Conservation (phyloP, 37 sponge, comb jelly and placozoan species). For the Lycopodina hypogea region DNA sequence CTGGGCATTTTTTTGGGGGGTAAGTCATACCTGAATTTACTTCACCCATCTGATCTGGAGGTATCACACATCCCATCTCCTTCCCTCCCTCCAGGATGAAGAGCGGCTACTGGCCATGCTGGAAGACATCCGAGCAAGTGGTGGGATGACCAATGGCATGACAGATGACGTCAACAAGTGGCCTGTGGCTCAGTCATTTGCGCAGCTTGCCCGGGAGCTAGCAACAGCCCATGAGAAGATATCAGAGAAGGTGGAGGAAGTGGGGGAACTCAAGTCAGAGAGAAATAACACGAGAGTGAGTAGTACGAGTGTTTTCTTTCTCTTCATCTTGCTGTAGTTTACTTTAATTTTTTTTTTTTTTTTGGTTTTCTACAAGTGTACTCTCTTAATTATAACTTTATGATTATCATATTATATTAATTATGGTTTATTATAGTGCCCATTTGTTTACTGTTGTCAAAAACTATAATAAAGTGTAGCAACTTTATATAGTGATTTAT, state of each 20-base stretch:
- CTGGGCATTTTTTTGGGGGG: too few species aligned
- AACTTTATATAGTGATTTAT: too few species aligned
- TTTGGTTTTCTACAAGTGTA: too few species aligned
- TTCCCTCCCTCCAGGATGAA: constrained; percentile 38
- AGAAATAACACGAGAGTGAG: constrained; percentile 84
- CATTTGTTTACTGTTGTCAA: too few species aligned
- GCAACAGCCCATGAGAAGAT: constrained; percentile 48
- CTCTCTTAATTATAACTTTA: background rate
- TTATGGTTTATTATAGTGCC: background rate
- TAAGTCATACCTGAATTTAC: too few species aligned
- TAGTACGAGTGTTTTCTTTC: too few species aligned
- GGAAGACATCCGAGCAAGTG: constrained; percentile 46
- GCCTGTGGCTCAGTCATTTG: constrained; percentile 73
- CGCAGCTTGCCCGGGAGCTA: constrained; percentile 62
- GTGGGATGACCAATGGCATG: constrained; percentile 29
- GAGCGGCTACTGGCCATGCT: constrained; percentile 34
- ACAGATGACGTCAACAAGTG: constrained; percentile 51
- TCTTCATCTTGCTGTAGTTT: too few species aligned
- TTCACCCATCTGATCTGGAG: too few species aligned
- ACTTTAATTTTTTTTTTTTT: background rate
- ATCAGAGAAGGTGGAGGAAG: constrained; percentile 78
- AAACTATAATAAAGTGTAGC: too few species aligned
- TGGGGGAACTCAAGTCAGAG: constrained; percentile 84
- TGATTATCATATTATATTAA: background rate
- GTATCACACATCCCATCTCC: too few species aligned